Evolutionary conservation across 2,888 invertebrate genomes (phyloP), one percentile per base, ranked within the genome.

Genomic region (Drosophila bunnanda): DNA sequence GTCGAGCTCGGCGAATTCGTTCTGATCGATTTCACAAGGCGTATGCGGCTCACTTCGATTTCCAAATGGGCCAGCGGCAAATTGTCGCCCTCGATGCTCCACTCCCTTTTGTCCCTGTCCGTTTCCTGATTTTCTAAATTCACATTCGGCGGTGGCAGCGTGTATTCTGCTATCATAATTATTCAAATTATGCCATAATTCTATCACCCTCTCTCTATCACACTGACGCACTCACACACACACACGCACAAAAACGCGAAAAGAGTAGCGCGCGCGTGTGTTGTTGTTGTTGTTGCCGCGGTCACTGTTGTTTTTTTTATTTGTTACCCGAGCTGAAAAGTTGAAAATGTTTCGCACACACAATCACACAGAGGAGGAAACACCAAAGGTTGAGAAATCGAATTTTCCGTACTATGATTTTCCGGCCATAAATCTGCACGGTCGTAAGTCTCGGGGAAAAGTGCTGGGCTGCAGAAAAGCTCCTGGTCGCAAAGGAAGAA

Each of bases 21-120:
- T 74, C 77, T 59, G 77, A 80, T 87, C 77, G 69, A 76, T 79
- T 79, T 80, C 64, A 75, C 85, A 52, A 52, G 50, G 73, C 80
- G 79, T 56, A 88, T 82, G 72, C 81, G 78, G 75, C 78, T 80
- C 56, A 88, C 77, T 85, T 82, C 79, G 56, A 90, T 81, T 79
- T 88, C 79, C 46, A 86, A 72, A 62, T 68, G 75, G 22, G 81
- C 82, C 54, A 85, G 78, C 41, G 71, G 46, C 17, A 1, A 55
- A 32, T 32, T 41, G 36, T 38, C 28, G 34, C 30, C 50, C 43
- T 52, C 43, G 22, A 20, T 22, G 30, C 54, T 30, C 55, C 25
- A 28, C 17, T 20, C 32, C 57, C 32, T 15, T 25, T 46, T 22
- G n/a, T 17, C 22, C 13, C 22, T 56, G 39, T 41, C 20, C 7